phyloP scores from a whole-genome alignment of 30 jellyfish, hydroid and myxozoan species.

The Hydractinia symbiolongicarpus region DNA sequence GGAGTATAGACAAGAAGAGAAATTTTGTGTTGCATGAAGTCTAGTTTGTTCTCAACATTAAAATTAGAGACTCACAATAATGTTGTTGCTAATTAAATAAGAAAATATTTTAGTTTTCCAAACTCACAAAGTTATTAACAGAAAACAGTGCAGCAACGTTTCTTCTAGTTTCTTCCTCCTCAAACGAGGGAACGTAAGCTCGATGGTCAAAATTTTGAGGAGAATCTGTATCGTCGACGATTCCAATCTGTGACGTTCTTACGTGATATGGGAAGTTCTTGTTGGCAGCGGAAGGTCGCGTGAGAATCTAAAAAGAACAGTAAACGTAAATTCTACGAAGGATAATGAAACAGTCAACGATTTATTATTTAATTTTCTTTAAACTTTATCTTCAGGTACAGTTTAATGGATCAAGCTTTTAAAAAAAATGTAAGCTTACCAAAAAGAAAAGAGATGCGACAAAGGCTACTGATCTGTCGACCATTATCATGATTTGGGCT shows the following conservation, averaged over 20 bases:
- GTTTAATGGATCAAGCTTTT: not conserved
- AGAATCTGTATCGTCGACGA: not conserved
- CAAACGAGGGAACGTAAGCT: slow-evolving; percentile 48
- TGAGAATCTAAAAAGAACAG: slow-evolving; percentile 44
- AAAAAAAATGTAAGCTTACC: slow-evolving; percentile 40
- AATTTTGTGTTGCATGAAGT: no score
- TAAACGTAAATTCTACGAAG: slow-evolving; percentile 8
- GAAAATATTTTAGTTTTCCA: no score
- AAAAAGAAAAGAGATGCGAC: slow-evolving; percentile 58
- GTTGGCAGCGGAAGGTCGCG: slow-evolving; percentile 91
- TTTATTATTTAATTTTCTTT: no score
- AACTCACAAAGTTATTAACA: not conserved
- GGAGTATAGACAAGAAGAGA: no score
- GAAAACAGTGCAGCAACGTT: slow-evolving; percentile 33
- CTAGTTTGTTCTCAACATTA: no score
- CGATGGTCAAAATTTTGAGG: slow-evolving; percentile 57
- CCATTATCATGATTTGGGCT: slow-evolving; percentile 87
- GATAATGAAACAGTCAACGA: not conserved
- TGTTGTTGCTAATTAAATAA: no score
- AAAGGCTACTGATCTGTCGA: slow-evolving; percentile 73
- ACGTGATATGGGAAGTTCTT: slow-evolving; percentile 92
- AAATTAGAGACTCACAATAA: no score
- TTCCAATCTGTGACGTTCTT: slow-evolving; percentile 83
- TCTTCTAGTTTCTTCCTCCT: not conserved
- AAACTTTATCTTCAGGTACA: no score